Conservation (phyloP, 2,113 vertebrate species). For the Cavia aperea region DNA sequence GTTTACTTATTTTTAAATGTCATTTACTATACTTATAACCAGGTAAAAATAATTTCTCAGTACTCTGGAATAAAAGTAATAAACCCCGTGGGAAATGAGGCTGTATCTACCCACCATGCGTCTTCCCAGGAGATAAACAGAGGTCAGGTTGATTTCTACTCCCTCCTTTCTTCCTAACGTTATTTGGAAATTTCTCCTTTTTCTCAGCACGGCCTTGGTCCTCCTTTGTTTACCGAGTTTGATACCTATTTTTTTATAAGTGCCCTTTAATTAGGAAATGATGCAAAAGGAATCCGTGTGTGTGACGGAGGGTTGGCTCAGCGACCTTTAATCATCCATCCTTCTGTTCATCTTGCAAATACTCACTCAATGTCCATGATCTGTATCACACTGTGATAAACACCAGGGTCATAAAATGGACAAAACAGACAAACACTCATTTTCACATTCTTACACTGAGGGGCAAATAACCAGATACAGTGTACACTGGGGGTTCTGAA, state of each 20-base stretch:
- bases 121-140: neutral
- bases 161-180: neutral
- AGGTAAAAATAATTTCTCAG: neutral
- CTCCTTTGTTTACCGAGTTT: neutral
- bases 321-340: neutral
- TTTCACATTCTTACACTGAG: neutral
- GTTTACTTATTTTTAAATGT: slow-evolving; percentile 18
- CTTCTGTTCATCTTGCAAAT: neutral
- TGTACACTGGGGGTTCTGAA: neutral
- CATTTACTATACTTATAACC: neutral
- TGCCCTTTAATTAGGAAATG: neutral
- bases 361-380: neutral
- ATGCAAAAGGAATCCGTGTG: neutral
- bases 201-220: neutral
- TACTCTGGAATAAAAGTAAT: neutral
- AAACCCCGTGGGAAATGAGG: neutral
- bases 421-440: neutral
- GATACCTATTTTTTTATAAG: neutral
- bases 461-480: neutral
- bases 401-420: neutral
- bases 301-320: neutral
- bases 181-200: neutral
- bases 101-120: neutral
- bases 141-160: neutral
- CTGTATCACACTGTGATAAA: neutral